Base-by-base conservation (phyloP, 2,797 vertebrate species). In the Sebastes nivosus region DNA sequence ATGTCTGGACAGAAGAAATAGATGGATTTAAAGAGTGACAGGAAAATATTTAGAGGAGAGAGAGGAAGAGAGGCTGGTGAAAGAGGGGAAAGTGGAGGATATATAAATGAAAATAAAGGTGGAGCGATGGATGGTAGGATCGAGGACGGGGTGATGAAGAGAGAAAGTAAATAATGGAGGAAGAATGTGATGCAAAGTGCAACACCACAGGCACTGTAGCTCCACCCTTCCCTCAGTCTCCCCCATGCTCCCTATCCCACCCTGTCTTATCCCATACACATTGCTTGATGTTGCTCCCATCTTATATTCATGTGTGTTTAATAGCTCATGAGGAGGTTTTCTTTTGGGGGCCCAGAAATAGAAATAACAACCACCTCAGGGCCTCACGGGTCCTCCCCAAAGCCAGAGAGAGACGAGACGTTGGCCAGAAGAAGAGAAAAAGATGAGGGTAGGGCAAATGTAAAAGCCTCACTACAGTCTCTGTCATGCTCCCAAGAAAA, bases 1-100 rank as follows among this genome's bases (percentile, higher is more conserved):
- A 99, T 99, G 92, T 98, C 98, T 94, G 14, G 57, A 80, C 32
- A 64, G 42, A 66, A 36, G 18, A 68, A 69, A 32, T 0, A 67
- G 8, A 27, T 4, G 12, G 50, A 57, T 22, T 13, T 11, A 50
- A 64, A 74, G 10, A 50, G 16, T 13, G 29, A 46, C 22, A 13
- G 34, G 12, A 77, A 60, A 58, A 70, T 38, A 38, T 24, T 4
- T 4, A n/a, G 24, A 61, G 18, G 12, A 6, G 3, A 20, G 58
- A 27, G 34, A 68, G 4, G 18, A 50, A 50, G 46, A 50, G 18
- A n/a, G 16, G 32, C 4, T 6, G 22, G 32, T 24, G 14, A 61
- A 54, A 68, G 20, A 54, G 27, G 3, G 13, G 13, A 5, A 60
- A 30, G 24, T 27, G 11, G 58, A 67, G 54, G 36, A 38, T 38